These are phyloP conservation scores for Phragmatobia fuliginosa DNA, from an alignment of 2,888 invertebrate species.

Conservation along the genomic window DNA sequence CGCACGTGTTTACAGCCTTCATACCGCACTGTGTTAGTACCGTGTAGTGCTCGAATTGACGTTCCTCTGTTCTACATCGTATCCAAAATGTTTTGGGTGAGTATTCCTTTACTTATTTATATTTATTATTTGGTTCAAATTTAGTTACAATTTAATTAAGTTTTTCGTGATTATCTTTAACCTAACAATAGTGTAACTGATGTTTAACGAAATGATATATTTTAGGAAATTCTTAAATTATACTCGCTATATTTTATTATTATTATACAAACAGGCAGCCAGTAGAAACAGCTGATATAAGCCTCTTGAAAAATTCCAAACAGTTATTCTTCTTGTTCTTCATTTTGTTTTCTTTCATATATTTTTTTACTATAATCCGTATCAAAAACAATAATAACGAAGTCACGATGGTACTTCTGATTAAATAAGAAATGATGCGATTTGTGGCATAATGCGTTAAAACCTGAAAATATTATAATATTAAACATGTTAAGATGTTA, in stretches of 20 bases:
- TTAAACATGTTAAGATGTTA: background rate
- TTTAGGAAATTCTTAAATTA: too few relatives aligned
- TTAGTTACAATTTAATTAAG: too few relatives aligned
- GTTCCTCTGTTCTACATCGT: background rate
- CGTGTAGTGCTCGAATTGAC: constrained; percentile 23
- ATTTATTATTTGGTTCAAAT: background rate
- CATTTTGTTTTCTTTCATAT: too few relatives aligned
- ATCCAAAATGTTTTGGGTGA: constrained; percentile 18
- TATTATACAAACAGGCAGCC: too few relatives aligned
- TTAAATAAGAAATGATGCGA: background rate
- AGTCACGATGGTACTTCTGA: background rate
- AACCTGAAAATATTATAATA: background rate
- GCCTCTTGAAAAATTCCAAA: too few relatives aligned
- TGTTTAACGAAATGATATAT: too few relatives aligned
- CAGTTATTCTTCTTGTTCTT: too few relatives aligned
- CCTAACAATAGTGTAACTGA: too few relatives aligned
- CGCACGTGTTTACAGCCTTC: constrained; percentile 29
- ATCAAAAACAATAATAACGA: background rate
- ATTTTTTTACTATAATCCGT: too few relatives aligned
- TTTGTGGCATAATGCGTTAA: background rate
- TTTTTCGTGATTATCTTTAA: background rate
- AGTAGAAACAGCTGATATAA: too few relatives aligned
- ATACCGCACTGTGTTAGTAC: constrained; percentile 21
- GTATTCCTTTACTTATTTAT: constrained; percentile 9
- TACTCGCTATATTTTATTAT: too few relatives aligned